Evolutionary conservation across 53 echinoderm and acorn worm genomes (phyloP).

Genomic region (Apostichopus leukothele): DNA sequence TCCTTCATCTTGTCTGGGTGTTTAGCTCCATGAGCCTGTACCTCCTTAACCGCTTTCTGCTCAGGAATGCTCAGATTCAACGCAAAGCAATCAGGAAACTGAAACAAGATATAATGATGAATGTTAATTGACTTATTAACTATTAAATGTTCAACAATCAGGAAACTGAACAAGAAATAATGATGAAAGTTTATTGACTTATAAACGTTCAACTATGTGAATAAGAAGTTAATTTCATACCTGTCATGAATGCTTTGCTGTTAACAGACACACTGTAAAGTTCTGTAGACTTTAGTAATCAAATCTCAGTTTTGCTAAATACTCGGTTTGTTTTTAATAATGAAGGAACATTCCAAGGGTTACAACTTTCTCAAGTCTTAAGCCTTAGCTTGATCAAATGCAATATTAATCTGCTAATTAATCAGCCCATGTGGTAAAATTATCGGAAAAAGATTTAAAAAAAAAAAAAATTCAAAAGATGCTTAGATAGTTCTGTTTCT

Average conservation of each 20-base stretch:
- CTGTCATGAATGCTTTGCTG: neutral
- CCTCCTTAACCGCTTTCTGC: slow-evolving; percentile 85
- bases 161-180: slow-evolving; percentile 64
- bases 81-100: slow-evolving; percentile 89
- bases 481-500: no score
- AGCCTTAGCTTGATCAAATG: no score
- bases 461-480: no score
- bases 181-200: neutral
- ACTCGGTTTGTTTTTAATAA: no score
- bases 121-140: neutral
- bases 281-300: neutral
- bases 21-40: slow-evolving; percentile 80
- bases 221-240: neutral
- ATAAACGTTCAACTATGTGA: slow-evolving; percentile 74
- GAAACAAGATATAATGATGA: slow-evolving; percentile 8
- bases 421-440: no score
- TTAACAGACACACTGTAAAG: neutral
- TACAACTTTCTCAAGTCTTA: neutral
- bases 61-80: slow-evolving; percentile 92
- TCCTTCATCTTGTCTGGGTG: slow-evolving; percentile 98
- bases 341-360: no score
- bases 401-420: no score
- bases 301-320: no score
- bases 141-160: slow-evolving; percentile 82
- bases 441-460: neutral